Evolutionary conservation across 1,140 invertebrate genomes (phyloP).

Genomic region (Antheraea mylitta): DNA sequence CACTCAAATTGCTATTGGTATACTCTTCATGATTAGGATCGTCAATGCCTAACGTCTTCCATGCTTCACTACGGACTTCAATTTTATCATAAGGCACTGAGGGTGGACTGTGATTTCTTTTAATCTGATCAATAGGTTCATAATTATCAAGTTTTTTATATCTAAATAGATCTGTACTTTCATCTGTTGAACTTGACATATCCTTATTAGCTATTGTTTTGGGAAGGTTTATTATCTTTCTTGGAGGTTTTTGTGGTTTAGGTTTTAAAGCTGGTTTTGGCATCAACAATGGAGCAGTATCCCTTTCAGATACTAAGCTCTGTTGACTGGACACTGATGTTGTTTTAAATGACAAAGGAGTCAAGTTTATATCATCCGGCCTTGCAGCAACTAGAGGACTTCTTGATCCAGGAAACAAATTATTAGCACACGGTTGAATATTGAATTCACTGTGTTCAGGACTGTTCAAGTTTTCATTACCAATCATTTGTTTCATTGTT

Average conservation of each 20-base stretch:
- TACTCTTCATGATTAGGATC: constrained; percentile 83
- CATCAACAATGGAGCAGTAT: constrained; percentile 66
- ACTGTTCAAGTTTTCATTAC: constrained; percentile 81
- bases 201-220: constrained; percentile 66
- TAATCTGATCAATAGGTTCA: constrained; percentile 69
- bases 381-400: constrained; percentile 84
- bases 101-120: constrained; percentile 51
- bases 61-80: constrained; percentile 85
- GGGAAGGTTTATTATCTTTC: constrained; percentile 79
- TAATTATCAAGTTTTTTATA: constrained; percentile 75
- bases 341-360: constrained; percentile 72
- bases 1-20: constrained; percentile 54
- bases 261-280: constrained; percentile 78
- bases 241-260: constrained; percentile 83
- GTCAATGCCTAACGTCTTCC: constrained; percentile 87
- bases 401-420: constrained; percentile 87
- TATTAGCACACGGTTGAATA: constrained; percentile 84
- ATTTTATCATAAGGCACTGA: constrained; percentile 83
- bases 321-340: constrained; percentile 65
- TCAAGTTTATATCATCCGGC: constrained; percentile 72
- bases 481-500: constrained; percentile 89
- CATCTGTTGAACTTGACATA: constrained; percentile 55
- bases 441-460: constrained; percentile 87
- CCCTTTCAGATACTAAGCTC: constrained; percentile 59
- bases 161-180: constrained; percentile 67